Percentiles rank a stretch among this genome's conserved stretches.
Conservation (phyloP, 2,797 vertebrate species). For the Yasuhikotakia modesta region DNA sequence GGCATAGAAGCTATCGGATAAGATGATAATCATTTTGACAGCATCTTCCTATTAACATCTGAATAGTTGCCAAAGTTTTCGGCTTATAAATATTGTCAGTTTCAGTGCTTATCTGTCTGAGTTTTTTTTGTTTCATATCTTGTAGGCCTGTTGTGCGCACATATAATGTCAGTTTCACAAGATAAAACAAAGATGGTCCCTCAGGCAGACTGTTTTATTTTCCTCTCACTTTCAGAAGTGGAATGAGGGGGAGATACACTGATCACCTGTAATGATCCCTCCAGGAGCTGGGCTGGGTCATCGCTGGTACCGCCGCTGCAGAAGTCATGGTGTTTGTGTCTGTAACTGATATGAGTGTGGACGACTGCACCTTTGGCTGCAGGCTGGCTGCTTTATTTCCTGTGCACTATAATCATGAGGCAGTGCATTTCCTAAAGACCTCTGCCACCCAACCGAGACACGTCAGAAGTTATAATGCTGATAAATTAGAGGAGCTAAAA, state of each 20-base stretch:
- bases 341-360: constrained; percentile 50
- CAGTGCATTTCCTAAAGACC: constrained; percentile 50
- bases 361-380: constrained; percentile 50
- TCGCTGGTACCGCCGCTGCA: constrained; percentile 34
- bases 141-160: neutral
- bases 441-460: constrained; percentile 47
- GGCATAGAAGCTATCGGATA: constrained; percentile 6
- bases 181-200: constrained; percentile 6
- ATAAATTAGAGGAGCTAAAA: constrained; percentile 56
- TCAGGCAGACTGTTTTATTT: neutral
- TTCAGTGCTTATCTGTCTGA: neutral
- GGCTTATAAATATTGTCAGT: neutral
- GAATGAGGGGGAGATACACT: constrained; percentile 28
- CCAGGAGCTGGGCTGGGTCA: constrained; percentile 1
- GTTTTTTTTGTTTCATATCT: neutral
- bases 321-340: constrained; percentile 53
- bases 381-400: constrained; percentile 28
- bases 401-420: constrained; percentile 53
- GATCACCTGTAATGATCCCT: constrained; percentile 49
- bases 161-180: neutral
- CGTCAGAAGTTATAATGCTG: constrained; percentile 59
- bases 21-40: constrained; percentile 18
- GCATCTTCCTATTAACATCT: neutral
- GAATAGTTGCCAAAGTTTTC: neutral
- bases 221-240: constrained; percentile 8